Conservation (phyloP, 1,140 invertebrate genomes). For the Ceratina calcarata region DNA sequence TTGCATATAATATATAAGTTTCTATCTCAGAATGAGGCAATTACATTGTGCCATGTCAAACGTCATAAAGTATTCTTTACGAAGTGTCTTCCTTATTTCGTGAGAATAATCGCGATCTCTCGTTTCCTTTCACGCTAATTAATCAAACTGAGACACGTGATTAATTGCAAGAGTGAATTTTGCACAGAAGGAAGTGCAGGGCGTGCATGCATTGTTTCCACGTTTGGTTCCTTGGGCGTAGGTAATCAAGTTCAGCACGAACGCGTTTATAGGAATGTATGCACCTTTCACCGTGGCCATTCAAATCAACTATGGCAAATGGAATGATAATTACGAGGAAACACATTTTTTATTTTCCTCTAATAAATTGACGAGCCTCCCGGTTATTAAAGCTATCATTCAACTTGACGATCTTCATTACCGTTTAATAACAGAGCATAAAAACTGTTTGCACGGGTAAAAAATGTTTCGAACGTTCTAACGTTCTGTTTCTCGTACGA, state of each 20-base stretch:
- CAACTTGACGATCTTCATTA: too few species aligned
- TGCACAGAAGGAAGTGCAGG: neutral
- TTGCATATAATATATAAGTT: too few species aligned
- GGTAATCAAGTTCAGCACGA: constrained; percentile 3
- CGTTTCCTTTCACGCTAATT: constrained; percentile 18
- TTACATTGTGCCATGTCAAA: too few species aligned
- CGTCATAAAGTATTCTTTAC: too few species aligned
- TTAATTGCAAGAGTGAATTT: constrained; percentile 29
- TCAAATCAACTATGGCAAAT: neutral
- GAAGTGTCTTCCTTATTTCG: neutral
- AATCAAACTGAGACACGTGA: constrained; percentile 14
- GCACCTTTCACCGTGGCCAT: constrained; percentile 21
- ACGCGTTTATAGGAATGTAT: neutral
- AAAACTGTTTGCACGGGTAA: neutral
- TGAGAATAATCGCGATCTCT: constrained; percentile 25
- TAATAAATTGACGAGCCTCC: neutral
- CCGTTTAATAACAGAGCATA: too few species aligned
- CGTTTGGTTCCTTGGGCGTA: neutral
- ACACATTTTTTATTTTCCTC: neutral
- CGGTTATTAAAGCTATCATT: neutral
- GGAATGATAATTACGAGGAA: neutral
- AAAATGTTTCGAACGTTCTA: neutral
- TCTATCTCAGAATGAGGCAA: neutral
- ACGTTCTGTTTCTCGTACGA: too few species aligned
- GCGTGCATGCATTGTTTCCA: constrained; percentile 13